Evolutionary conservation across 2,797 vertebrate species (phyloP), one percentile per base, ranked within the genome.

Genomic region (Tokudaia tokunoshimensis): DNA sequence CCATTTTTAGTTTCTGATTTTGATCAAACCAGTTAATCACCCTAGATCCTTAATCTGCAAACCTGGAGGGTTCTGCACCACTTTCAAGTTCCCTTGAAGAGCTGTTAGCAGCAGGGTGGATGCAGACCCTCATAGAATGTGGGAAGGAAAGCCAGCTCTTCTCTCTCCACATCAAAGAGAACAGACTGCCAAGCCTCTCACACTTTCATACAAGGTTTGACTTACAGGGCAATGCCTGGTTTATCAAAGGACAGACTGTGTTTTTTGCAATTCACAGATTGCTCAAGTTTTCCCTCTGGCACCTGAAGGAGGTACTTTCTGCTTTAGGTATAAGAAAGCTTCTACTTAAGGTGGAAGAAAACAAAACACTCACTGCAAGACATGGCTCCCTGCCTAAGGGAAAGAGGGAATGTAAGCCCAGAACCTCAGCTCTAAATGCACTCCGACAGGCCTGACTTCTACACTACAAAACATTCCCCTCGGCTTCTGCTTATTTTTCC

Each of bases 1-100:
- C 65, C 41, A 65, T 37, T 92, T 91, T 93, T 41, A 31, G 57
- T 70, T 50, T 92, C 47, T 92, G 65, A 85, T 89, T 95, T 84
- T 83, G 59, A 92, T 65, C 47, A 70, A 82, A 55, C 12, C 70
- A 79, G 24, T 31, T 72, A n/a, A 79, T 78, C 67, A 75, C 50
- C 61, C 59, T 50, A 76, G 81, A 90, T 20, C 31, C 67, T 92
- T 31, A 31, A 52, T 44, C 20, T 76, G 94, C 89, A 91, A 93
- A 83, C 26, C 0, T n/a, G 47, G 12, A 95, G 10, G 76, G 29
- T 31, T 34, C 76, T 26, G 11, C 72, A 78, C 15, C 24, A 31
- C 72, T 81, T 93, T 89, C 59, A 74, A 15, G 13, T 29, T 78
- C 70, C 80, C n/a, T 41, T 76, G 86, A 79, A 90, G 85, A 75